A percentile compares a stretch with the other conserved stretches of the same genome.
These are phyloP conservation scores for Chlamydotis undulata DNA, from an alignment of 2,113 vertebrate species.

Conservation along the genomic window DNA sequence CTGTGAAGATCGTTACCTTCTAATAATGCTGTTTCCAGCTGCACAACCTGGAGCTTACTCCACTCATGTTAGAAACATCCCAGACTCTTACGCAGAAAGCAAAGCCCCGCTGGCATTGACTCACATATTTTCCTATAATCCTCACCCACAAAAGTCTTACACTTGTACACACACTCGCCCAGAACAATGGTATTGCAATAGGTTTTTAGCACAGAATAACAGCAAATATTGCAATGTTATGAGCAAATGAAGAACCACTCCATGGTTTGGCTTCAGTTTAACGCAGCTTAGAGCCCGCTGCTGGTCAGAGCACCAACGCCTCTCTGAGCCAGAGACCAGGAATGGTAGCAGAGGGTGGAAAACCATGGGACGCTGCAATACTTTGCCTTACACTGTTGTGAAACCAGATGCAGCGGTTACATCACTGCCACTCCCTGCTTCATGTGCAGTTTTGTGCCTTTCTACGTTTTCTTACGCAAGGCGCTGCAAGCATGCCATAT, in stretches of 20 bases:
- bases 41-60: not conserved
- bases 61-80: not conserved
- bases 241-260: not conserved
- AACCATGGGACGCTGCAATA: not conserved
- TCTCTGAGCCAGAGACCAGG: not conserved
- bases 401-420: not conserved
- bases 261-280: not conserved
- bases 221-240: not conserved
- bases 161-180: fast-evolving
- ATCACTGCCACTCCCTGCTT: not conserved
- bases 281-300: not conserved
- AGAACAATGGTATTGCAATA: not conserved
- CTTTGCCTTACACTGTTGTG: not conserved
- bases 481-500: not conserved
- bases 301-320: not conserved
- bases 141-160: not conserved
- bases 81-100: not conserved
- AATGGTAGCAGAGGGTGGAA: not conserved
- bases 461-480: not conserved
- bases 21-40: not conserved
- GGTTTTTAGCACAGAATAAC: not conserved
- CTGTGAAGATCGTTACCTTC: not conserved
- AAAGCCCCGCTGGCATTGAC: not conserved
- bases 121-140: not conserved
- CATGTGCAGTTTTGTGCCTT: not conserved